These are phyloP conservation scores for Heteromyza rotundicornis DNA, from an alignment of 2,888 invertebrate species.

Conservation along the genomic window DNA sequence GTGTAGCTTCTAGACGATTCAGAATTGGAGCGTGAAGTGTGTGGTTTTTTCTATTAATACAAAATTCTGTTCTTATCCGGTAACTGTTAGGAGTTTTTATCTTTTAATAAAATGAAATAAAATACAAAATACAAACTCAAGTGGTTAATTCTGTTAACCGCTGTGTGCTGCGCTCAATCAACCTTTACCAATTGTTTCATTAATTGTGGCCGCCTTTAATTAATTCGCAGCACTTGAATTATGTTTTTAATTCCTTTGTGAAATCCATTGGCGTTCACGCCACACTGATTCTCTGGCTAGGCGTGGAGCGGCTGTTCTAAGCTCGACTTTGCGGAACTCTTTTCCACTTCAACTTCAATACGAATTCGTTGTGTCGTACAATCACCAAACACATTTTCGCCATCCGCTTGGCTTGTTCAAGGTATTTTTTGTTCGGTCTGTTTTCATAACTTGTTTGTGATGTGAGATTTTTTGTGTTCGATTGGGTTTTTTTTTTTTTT, in stretches of 20 bases:
- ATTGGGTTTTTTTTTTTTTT: too few species aligned
- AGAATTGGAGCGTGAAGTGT: slow-evolving; percentile 1
- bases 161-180: background rate
- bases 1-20: background rate
- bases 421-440: background rate
- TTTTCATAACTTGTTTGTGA: too few species aligned
- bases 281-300: background rate
- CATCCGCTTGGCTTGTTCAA: background rate
- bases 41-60: background rate
- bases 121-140: background rate
- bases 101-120: background rate
- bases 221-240: too few species aligned
- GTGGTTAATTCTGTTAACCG: too few species aligned
- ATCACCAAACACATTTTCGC: background rate
- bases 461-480: too few species aligned
- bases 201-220: background rate
- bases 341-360: too few species aligned
- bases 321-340: background rate
- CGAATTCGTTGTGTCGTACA: background rate
- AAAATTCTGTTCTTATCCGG: background rate
- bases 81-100: background rate
- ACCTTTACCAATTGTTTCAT: background rate
- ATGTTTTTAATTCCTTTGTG: background rate
- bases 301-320: background rate
- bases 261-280: background rate